phyloP scores from a whole-genome alignment of 2,797 vertebrate species.

The Columba guinea region DNA sequence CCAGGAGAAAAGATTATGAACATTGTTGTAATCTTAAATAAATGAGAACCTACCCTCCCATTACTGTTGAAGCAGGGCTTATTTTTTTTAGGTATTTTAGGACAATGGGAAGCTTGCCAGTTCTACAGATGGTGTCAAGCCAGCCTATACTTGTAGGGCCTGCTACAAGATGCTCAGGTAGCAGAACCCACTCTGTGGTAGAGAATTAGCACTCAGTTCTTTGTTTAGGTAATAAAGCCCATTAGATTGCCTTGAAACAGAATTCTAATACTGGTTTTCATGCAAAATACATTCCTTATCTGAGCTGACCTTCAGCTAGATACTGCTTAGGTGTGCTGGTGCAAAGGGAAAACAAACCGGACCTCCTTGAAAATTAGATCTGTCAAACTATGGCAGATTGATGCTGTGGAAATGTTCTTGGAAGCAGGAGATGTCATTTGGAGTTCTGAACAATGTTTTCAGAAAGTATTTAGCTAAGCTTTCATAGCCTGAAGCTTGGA shows the following conservation, averaged over 20 bases:
- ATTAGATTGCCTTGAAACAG: neutral
- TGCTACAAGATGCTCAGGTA: neutral
- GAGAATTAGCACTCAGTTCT: neutral
- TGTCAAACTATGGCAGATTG: neutral
- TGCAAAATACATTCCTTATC: neutral
- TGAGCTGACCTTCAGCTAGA: neutral
- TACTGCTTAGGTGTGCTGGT: neutral
- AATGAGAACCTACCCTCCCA: neutral
- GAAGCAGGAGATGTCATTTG: neutral
- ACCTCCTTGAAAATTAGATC: neutral
- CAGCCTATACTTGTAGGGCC: neutral
- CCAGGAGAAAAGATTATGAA: neutral
- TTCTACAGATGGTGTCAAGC: fast-evolving
- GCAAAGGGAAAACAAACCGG: neutral
- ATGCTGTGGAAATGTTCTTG: neutral
- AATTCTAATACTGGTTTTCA: neutral
- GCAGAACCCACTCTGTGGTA: neutral
- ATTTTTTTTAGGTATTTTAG: neutral
- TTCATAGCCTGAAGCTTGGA: neutral
- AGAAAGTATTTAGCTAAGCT: neutral
- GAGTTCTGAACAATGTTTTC: neutral
- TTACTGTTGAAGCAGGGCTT: neutral
- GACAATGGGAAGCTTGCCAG: neutral
- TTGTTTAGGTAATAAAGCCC: neutral
- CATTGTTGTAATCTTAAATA: neutral